Evolutionary conservation across 2,113 vertebrate genomes (phyloP), one percentile per base, ranked within the genome.

Genomic region (Podarcis cretensis): DNA sequence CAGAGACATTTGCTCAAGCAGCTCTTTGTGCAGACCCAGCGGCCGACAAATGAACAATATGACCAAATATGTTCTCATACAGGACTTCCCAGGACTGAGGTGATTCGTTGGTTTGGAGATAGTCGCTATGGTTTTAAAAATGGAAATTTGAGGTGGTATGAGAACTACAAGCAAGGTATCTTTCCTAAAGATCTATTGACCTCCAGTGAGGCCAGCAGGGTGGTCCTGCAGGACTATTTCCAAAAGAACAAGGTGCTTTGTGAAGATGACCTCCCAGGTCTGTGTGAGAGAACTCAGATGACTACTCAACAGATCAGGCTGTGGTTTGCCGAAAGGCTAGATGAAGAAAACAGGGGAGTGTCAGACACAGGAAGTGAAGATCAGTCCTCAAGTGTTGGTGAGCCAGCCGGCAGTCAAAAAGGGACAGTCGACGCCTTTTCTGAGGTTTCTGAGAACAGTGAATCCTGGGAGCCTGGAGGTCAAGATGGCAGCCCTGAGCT

Each of bases 21-120:
- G 90, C 97, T 98, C 89, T 99, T 99, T 2, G 97, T 98, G 83
- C 98, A 98, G 75, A 99, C 98, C 0, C 99, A 99, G 96, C 98
- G 99, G 96, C 99, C 99, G 48, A 98, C 97, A 32, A 98, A 97
- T 80, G 94, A 98, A 78, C 98, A 99, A 95, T 99, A 99, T 1
- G 98, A 99, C 1, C 95, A 98, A 63, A 96, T 99, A 59, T 96
- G 98, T 90, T 95, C 97, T 23, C 97, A 97, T 81, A 98, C 98
- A 0, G 98, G 98, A 54, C 96, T 99, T 93, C 97, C 98, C 0
- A 96, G 98, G 66, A 97, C 98, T 0, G 99, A 99, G 91, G 98
- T 99, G 85, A 98, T 99, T 84, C 98, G 98, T 93, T 99, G 99
- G 98, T 99, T 99, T 0, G 99, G 99, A 23, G 99, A 99, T 93